Base-by-base conservation (phyloP, 2,113 vertebrate genomes). In the Cynoglossus semilaevis region DNA sequence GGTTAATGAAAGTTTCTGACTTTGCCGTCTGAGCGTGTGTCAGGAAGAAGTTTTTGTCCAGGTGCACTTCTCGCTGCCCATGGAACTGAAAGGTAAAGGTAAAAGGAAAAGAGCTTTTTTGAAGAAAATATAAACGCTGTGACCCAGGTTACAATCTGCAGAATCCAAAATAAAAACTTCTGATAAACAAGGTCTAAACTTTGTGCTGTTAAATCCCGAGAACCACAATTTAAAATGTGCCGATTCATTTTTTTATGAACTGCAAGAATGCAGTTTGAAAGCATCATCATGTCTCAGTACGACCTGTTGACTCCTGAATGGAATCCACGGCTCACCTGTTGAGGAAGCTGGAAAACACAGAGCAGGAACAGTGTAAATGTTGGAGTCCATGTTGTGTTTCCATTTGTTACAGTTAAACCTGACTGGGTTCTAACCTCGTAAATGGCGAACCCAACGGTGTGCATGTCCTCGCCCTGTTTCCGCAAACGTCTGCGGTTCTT, bases 381-480 rank as follows among this genome's bases (percentile, higher is more conserved):
- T 29, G 8, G 7, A 47, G 19, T 9, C 12, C 0, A 13, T 15
- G 15, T 43, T 43, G 13, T 43, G 41, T 43, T 12, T 43, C 41
- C 22, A 29, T 29, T 29, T 42, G 13, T 15, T 12, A 2, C 5
- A 44, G n/a, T 8, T 44, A 14, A 16, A 3, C 7, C 41, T 10
- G 13, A 10, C 40, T 11, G 2, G 8, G 5, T 15, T 16, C 22
- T 51, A 72, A 90, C 96, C 93, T 98, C 93, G 1, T 99, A 99
- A 82, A 99, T 96, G 1, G 94, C 94, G 1, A 94, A 99, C 50
- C 96, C 94, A 0, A 98, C 91, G 29, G 96, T 98, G 77, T 96
- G 93, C 95, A 97, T 97, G 87, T 98, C 95, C 73, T 96, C 92
- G 3, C 96, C 96, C 50, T 91, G 88, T 76, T 94, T 95, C 10